phyloP scores from a whole-genome alignment of 2,888 invertebrate genomes.

The Oxyteleia sp. region DNA sequence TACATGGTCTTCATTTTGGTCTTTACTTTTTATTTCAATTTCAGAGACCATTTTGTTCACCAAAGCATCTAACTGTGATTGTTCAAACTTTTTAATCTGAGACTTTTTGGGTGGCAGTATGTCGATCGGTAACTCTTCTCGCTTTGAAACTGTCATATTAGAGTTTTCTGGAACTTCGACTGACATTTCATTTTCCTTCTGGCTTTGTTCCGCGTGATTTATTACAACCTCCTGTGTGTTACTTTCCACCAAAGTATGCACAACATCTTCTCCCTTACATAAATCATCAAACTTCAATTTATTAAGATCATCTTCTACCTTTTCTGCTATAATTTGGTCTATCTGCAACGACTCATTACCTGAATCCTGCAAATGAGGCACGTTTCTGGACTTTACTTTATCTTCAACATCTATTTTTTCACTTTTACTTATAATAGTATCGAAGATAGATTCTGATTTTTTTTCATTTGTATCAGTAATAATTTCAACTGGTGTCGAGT shows the following conservation, averaged over 20 bases:
- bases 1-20: slow-evolving; percentile 16
- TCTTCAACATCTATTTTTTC: background rate
- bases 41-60: slow-evolving; percentile 62
- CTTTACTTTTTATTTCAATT: background rate
- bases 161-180: background rate
- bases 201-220: slow-evolving; percentile 5
- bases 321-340: background rate
- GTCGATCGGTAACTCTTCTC: slow-evolving; percentile 71
- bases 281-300: too few relatives aligned
- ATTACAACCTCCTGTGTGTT: background rate
- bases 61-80: slow-evolving; percentile 82
- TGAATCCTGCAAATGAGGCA: background rate
- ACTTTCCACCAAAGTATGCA: background rate
- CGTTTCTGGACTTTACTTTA: background rate
- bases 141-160: slow-evolving; percentile 7
- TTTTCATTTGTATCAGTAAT: slow-evolving; percentile 7
- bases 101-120: slow-evolving; percentile 85
- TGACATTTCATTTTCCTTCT: too few relatives aligned
- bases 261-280: too few relatives aligned
- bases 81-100: slow-evolving; percentile 86
- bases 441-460: background rate
- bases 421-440: background rate
- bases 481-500: background rate
- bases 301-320: too few relatives aligned
- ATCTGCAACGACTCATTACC: background rate